Evolutionary conservation across 2,113 vertebrate genomes (phyloP).

Genomic region (Hydrochoerus hydrochaeris): DNA sequence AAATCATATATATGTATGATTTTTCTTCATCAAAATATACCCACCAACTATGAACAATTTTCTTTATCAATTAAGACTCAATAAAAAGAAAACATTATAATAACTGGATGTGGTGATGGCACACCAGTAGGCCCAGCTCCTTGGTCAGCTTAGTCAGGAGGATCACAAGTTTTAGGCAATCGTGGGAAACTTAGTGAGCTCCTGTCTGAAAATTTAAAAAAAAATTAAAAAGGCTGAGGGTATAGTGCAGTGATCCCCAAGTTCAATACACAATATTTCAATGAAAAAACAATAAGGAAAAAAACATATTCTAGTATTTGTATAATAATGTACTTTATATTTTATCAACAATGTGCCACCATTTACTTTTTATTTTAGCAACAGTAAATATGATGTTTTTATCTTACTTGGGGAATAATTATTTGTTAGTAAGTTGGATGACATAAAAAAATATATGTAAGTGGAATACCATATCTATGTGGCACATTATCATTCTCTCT

Average conservation of each 20-base stretch:
- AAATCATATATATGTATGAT: background rate
- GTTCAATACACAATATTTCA: background rate
- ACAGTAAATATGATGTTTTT: background rate
- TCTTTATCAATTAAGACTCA: background rate
- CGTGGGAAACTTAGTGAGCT: background rate
- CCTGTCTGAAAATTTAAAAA: background rate
- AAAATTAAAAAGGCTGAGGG: background rate
- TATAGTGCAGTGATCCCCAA: background rate
- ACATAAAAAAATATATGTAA: constrained; percentile 10
- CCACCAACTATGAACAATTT: background rate
- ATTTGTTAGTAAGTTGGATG: background rate
- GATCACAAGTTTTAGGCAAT: background rate
- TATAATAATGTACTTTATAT: background rate
- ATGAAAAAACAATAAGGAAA: background rate
- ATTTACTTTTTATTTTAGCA: background rate
- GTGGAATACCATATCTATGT: background rate
- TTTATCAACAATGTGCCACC: background rate
- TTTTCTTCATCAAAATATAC: background rate
- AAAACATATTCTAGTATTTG: background rate
- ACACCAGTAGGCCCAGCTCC: background rate
- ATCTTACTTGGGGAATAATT: background rate
- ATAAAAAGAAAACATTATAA: background rate
- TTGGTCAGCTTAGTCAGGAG: background rate
- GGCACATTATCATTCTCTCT: background rate
- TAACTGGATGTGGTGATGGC: background rate